A percentile compares a stretch with the other conserved stretches of the same genome.
Evolutionary conservation across 2,888 invertebrate genomes (phyloP).

Genomic region (Mythimna albipuncta): DNA sequence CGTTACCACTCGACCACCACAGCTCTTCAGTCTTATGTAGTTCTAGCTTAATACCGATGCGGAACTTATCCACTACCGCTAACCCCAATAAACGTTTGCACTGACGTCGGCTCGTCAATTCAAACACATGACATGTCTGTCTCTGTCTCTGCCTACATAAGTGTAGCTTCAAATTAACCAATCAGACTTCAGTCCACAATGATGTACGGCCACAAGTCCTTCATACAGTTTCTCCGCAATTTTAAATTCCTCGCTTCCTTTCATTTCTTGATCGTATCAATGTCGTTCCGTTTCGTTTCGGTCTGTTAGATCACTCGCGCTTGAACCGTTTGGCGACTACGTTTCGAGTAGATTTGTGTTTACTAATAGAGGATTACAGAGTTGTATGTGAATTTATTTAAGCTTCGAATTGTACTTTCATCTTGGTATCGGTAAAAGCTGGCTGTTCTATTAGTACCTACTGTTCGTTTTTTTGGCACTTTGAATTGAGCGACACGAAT

Average conservation of each 20-base stretch:
- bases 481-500: too few species aligned
- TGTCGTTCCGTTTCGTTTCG: conserved; percentile 3
- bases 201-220: conserved; percentile 1
- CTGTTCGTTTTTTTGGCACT: too few species aligned
- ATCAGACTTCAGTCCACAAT: conserved; percentile 13
- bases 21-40: too few species aligned
- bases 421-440: not conserved
- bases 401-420: not conserved
- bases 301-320: conserved; percentile 28
- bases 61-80: not conserved
- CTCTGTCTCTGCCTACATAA: not conserved
- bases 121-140: too few species aligned
- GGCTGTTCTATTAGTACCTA: not conserved
- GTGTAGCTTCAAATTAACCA: conserved; percentile 27
- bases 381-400: not conserved
- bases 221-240: conserved; percentile 28
- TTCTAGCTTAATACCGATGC: too few species aligned
- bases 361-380: conserved; percentile 22
- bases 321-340: not conserved
- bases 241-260: conserved; percentile 46
- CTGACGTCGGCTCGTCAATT: not conserved
- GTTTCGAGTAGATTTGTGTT: conserved; percentile 7
- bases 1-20: too few species aligned
- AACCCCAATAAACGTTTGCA: not conserved
- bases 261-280: conserved; percentile 35